Evolutionary conservation across 1,140 invertebrate genomes (phyloP).

Genomic region (Branchinecta lindahli): DNA sequence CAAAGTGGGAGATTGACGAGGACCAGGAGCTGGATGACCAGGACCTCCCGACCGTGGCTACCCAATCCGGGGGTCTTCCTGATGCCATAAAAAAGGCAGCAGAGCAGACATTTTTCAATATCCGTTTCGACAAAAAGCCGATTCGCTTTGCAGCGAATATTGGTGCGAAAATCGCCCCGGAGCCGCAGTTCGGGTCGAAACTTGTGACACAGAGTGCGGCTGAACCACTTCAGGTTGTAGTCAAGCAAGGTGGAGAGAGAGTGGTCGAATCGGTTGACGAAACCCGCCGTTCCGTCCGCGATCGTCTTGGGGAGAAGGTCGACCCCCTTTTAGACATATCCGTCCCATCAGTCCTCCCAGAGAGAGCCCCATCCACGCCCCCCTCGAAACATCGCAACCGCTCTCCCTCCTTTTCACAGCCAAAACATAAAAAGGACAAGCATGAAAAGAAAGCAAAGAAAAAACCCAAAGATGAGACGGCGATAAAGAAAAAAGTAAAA

Average conservation of each 20-base stretch:
- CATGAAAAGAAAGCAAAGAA: neutral
- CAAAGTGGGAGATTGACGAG: neutral
- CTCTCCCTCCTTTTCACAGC: neutral
- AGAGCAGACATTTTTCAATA: neutral
- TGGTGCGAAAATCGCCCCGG: neutral
- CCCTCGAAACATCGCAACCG: neutral
- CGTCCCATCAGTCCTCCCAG: neutral
- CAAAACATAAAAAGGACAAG: neutral
- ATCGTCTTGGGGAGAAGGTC: neutral
- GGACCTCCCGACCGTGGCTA: neutral
- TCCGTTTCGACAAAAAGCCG: neutral
- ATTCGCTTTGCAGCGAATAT: neutral
- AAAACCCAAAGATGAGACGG: neutral
- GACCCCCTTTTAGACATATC: neutral
- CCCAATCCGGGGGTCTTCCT: neutral
- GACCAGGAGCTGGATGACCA: neutral
- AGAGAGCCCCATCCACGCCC: neutral
- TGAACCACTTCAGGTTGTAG: neutral
- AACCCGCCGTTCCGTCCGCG: neutral
- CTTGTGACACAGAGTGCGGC: neutral
- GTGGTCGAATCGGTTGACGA: neutral
- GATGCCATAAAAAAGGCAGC: neutral
- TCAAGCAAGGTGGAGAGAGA: neutral
- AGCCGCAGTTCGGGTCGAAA: neutral
- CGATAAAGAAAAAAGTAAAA: neutral